Percentiles rank a stretch among this genome's conserved stretches.
phyloP scores from a whole-genome alignment of 2,797 vertebrate genomes.

The Serranus cabrilla region DNA sequence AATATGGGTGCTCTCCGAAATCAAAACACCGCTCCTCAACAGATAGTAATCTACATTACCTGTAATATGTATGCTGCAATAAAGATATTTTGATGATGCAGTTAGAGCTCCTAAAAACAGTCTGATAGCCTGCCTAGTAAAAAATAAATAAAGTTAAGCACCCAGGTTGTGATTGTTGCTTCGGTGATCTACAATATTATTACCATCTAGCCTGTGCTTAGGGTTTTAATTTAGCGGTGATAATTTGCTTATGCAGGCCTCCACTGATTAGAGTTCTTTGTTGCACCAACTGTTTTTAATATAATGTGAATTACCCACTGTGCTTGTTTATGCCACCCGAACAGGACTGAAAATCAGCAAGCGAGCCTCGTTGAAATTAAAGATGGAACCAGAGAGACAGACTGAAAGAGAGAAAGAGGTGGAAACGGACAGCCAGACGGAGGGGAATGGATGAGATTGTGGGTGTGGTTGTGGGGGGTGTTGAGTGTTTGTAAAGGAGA shows the following conservation, averaged over 20 bases:
- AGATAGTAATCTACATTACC: slow-evolving; percentile 60
- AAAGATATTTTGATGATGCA: slow-evolving; percentile 67
- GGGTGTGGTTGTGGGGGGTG: slow-evolving; percentile 43
- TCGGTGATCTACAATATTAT: slow-evolving; percentile 80
- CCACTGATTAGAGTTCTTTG: slow-evolving; percentile 94
- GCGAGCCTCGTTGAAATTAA: slow-evolving; percentile 89
- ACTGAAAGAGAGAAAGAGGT: slow-evolving; percentile 52
- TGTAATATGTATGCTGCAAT: slow-evolving; percentile 56
- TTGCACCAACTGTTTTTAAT: slow-evolving; percentile 97
- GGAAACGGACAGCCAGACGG: slow-evolving; percentile 38
- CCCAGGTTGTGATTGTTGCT: slow-evolving; percentile 80
- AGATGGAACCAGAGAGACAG: slow-evolving; percentile 82
- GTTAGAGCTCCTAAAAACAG: slow-evolving; percentile 69
- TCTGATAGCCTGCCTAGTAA: slow-evolving; percentile 57
- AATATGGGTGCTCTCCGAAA: slow-evolving; percentile 42
- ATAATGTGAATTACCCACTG: slow-evolving; percentile 97
- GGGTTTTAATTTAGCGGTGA: slow-evolving; percentile 98
- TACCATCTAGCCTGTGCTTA: slow-evolving; percentile 78
- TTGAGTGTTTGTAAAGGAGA: slow-evolving; percentile 86
- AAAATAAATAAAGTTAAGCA: slow-evolving; percentile 79
- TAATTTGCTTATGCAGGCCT: slow-evolving; percentile 96
- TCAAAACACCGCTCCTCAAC: slow-evolving; percentile 45
- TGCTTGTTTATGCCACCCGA: slow-evolving; percentile 94
- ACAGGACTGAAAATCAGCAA: slow-evolving; percentile 91
- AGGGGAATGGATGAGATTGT: slow-evolving; percentile 60